Evolutionary conservation across 2,113 vertebrate genomes (phyloP), one percentile per base, ranked within the genome.

Genomic region (Myrmecophaga tridactyla): DNA sequence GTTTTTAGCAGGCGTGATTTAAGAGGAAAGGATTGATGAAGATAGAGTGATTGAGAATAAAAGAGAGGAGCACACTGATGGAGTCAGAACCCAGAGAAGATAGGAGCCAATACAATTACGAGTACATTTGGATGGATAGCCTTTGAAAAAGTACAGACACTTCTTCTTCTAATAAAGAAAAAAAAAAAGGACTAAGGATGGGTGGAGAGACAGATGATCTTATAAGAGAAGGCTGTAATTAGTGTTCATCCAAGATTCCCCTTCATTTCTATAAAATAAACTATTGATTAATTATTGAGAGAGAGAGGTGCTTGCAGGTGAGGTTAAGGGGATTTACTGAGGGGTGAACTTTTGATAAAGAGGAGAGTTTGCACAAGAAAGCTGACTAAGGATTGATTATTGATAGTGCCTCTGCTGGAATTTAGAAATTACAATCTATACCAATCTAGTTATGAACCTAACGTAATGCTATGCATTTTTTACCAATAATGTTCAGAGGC

Each of bases 381-480:
- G 3, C 51, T 48, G 43, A 18, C 29, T 72, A 63, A 81, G 29
- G 86, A 85, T 82, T 2, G 70, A 87, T 17, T 46, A 10, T 11
- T 31, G 70, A 18, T 31, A 65, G 70, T n/a, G 8, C 27, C 70
- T 86, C 29, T 60, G 39, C 23, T 53, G 20, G 53, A 84, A 81
- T 90, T 88, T 75, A 92, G 25, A 85, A 94, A 51, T 29, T 75
- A 88, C 4, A 88, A n/a, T n/a, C n/a, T n/a, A n/a, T n/a, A n/a
- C n/a, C n/a, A n/a, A n/a, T n/a, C n/a, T 65, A 60, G 46, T 67
- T 25, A 90, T 58, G 20, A 84, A 63, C 11, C 31, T 65, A 36
- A 10, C 56, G 2, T 39, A 83, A 78, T 10, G 41, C 20, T 58
- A 65, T 81, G 11, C 14, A 77, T 82, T 90, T 9, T 86, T 87